Percentiles rank a stretch among this genome's conserved stretches.
These are phyloP conservation scores for Plebejus argus DNA, from an alignment of 2,888 invertebrate species.

Conservation along the genomic window DNA sequence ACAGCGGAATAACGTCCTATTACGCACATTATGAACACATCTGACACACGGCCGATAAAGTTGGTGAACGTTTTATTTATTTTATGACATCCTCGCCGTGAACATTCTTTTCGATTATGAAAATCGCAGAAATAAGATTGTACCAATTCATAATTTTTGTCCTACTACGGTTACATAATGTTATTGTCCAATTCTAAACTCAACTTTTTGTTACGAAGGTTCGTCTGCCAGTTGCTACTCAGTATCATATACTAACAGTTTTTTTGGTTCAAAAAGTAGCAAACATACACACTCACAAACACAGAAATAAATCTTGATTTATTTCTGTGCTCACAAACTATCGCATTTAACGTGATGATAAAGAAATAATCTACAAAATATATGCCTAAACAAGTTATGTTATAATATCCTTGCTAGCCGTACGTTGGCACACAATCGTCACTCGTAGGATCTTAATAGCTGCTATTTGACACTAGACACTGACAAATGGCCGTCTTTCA, in stretches of 20 bases:
- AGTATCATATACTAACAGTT: too few relatives aligned
- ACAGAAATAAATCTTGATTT: too few relatives aligned
- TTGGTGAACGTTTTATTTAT: not conserved
- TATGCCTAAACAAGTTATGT: not conserved
- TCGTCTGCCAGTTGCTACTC: too few relatives aligned
- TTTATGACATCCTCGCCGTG: not conserved
- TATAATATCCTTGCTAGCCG: not conserved
- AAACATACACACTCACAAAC: too few relatives aligned
- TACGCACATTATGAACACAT: conserved; percentile 57
- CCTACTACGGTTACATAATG: too few relatives aligned
- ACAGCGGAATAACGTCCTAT: conserved; percentile 58
- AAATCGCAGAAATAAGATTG: not conserved
- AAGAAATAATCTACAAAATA: not conserved
- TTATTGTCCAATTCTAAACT: too few relatives aligned
- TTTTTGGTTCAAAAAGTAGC: too few relatives aligned
- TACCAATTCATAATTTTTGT: not conserved
- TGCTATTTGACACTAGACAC: conserved; percentile 72
- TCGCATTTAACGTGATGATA: too few relatives aligned
- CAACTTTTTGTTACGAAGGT: too few relatives aligned
- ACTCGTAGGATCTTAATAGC: conserved; percentile 68
- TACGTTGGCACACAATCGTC: conserved; percentile 53
- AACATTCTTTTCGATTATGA: not conserved
- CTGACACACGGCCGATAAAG: conserved; percentile 45
- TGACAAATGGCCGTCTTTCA: conserved; percentile 67
- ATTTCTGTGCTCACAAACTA: too few relatives aligned